Base-by-base conservation (phyloP, 2,113 vertebrate species). In the Tursiops truncatus region DNA sequence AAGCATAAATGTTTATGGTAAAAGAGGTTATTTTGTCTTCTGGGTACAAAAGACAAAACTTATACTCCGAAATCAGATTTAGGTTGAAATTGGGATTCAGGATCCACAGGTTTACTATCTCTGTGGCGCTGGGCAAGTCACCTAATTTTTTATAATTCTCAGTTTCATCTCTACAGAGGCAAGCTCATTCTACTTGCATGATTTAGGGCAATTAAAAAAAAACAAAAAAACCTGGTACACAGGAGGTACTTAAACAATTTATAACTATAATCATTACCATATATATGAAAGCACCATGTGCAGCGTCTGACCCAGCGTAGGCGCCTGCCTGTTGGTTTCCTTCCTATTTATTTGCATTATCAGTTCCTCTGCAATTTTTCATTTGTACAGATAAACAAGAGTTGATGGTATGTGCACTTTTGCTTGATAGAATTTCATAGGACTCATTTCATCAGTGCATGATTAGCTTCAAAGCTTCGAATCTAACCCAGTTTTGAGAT, bases 351-450 rank as follows among this genome's bases (percentile, higher is more conserved):
- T 77, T 41, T 84, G 65, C 70, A 92, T 95, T 74, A 79, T 87
- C 89, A 71, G 67, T 70, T 95, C 77, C 86, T 63, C 65, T 31
- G 73, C 26, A 70, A 76, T 68, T 94, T 90, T 62, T 91, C 77
- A 91, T 89, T 87, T 76, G 73, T 87, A 50, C 63, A 70, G 79
- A 89, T 93, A 81, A 73, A 96, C 63, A 94, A 23, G 68, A 77
- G 73, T 67, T 82, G 89, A 84, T 44, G 86, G 93, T 36, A 56
- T 83, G 73, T 58, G 79, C 70, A 47, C 21, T 97, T 96, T 67
- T 60, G 96, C 84, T 87, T 96, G 97, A 95, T 91, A 98, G 96
- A 71, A 93, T 87, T 98, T 98, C 96, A 93, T 8, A 67, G 94
- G 84, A 91, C 74, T 85, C 91, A 76, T 91, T 94, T 98, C 96